Evolutionary conservation across 2,113 vertebrate species (phyloP).

Genomic region (Ahaetulla prasina): DNA sequence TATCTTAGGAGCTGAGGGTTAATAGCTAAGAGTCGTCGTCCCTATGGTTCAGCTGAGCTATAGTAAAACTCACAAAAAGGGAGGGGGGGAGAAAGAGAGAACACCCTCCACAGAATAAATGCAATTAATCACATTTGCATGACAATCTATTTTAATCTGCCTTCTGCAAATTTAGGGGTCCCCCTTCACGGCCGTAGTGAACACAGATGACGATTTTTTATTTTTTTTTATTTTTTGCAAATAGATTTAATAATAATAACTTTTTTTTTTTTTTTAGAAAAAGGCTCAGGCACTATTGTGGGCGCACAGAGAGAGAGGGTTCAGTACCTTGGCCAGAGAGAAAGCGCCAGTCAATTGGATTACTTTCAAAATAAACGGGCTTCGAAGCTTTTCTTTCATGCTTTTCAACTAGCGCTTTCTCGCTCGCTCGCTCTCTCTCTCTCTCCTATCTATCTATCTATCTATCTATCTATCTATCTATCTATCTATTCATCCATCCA

Average conservation of each 20-base stretch:
- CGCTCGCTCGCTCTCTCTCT: rapidly evolving
- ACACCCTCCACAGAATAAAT: conserved; percentile 50
- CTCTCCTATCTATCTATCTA: too few species aligned
- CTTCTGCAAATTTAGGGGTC: conserved; percentile 6
- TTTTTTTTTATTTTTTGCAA: background rate
- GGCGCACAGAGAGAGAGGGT: background rate
- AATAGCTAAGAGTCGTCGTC: conserved; percentile 30
- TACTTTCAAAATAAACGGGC: background rate
- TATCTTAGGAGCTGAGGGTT: conserved; percentile 39
- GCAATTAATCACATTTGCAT: conserved; percentile 35
- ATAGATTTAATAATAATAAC: background rate
- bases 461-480: too few species aligned
- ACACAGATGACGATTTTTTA: background rate
- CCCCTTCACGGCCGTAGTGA: conserved; percentile 7
- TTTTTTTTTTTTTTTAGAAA: background rate
- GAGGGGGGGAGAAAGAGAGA: background rate
- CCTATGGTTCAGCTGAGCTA: conserved; percentile 4
- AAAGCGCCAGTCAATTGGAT: background rate
- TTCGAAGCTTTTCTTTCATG: background rate
- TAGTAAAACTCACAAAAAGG: conserved; percentile 16
- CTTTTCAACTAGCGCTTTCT: background rate
- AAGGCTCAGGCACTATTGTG: background rate
- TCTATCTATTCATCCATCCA: too few species aligned
- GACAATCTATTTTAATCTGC: conserved; percentile 38
- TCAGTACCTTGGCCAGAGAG: background rate